Percentiles rank a stretch among this genome's conserved stretches.
These are phyloP conservation scores for Tiphia femorata DNA, from an alignment of 2,888 invertebrate genomes.

Conservation along the genomic window DNA sequence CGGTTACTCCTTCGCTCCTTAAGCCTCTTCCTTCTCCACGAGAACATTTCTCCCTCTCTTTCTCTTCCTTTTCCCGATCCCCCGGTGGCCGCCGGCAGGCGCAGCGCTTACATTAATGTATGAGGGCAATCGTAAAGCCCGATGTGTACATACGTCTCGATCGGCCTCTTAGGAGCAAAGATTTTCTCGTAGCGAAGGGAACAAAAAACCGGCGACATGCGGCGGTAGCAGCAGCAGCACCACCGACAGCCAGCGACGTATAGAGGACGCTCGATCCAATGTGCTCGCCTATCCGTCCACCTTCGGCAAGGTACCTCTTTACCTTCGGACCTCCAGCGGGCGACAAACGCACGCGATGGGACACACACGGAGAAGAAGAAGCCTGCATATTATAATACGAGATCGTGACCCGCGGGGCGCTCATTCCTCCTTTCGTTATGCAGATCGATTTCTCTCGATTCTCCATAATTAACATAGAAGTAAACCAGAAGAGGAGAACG, in stretches of 20 bases:
- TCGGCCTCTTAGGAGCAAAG: constrained; percentile 45
- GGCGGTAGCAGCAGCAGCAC: no score
- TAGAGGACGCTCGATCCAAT: constrained; percentile 52
- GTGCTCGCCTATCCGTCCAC: constrained; percentile 45
- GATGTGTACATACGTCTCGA: constrained; percentile 67
- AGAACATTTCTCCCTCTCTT: not conserved
- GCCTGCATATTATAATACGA: constrained; percentile 49
- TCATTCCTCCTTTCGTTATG: constrained; percentile 50
- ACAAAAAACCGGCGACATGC: constrained; percentile 48
- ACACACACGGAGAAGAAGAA: constrained; percentile 24
- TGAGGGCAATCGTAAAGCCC: constrained; percentile 67
- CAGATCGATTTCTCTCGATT: constrained; percentile 45
- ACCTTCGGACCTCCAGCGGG: no score
- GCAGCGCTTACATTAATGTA: constrained; percentile 66
- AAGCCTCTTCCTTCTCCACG: not conserved
- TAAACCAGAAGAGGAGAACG: no score
- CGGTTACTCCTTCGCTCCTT: not conserved
- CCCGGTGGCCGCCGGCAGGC: constrained; percentile 32
- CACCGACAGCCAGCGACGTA: constrained; percentile 49
- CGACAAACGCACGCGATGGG: constrained; percentile 9
- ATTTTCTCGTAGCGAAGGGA: constrained; percentile 54
- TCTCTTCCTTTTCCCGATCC: constrained; percentile 15
- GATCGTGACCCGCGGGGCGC: constrained; percentile 44
- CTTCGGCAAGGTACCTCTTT: constrained; percentile 18
- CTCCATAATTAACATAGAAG: constrained; percentile 40